Evolutionary conservation across 2,797 vertebrate genomes (phyloP).

Genomic region (Acrossocheilus fasciatus): DNA sequence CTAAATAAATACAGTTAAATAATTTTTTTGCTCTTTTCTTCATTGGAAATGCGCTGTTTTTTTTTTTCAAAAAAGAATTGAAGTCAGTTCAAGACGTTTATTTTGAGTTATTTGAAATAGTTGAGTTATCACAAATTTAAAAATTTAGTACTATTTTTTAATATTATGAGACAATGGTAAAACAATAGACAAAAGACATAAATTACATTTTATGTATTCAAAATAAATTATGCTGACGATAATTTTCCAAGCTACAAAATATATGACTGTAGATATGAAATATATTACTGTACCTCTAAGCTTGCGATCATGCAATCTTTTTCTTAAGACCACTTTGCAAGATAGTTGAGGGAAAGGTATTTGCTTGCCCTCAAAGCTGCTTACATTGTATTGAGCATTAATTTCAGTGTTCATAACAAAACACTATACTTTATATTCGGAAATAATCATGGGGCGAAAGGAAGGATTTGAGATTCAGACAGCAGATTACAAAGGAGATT

Average conservation of each 20-base stretch:
- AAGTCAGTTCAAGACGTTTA: background rate
- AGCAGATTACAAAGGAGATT: slow-evolving; percentile 88
- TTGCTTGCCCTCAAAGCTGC: slow-evolving; percentile 84
- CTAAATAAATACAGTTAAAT: background rate
- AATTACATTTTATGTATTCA: background rate
- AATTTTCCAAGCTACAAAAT: background rate
- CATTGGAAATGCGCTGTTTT: background rate
- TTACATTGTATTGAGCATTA: slow-evolving; percentile 86
- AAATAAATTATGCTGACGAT: background rate
- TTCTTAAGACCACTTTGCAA: slow-evolving; percentile 51
- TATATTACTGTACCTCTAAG: slow-evolving; percentile 29
- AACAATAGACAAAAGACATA: background rate
- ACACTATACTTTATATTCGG: slow-evolving; percentile 70
- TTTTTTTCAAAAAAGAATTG: background rate
- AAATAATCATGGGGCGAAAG: slow-evolving; percentile 84
- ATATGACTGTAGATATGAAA: slow-evolving; percentile 18
- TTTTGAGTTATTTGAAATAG: background rate
- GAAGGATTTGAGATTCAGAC: slow-evolving; percentile 84
- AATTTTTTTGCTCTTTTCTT: background rate
- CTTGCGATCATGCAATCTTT: slow-evolving; percentile 24
- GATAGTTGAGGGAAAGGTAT: slow-evolving; percentile 75
- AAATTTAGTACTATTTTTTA: background rate
- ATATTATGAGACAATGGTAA: background rate
- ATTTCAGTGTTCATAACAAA: slow-evolving; percentile 87
- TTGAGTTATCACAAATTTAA: background rate